phyloP scores from a whole-genome alignment of 2,113 vertebrate genomes.

The Cynopterus brachyotis region DNA sequence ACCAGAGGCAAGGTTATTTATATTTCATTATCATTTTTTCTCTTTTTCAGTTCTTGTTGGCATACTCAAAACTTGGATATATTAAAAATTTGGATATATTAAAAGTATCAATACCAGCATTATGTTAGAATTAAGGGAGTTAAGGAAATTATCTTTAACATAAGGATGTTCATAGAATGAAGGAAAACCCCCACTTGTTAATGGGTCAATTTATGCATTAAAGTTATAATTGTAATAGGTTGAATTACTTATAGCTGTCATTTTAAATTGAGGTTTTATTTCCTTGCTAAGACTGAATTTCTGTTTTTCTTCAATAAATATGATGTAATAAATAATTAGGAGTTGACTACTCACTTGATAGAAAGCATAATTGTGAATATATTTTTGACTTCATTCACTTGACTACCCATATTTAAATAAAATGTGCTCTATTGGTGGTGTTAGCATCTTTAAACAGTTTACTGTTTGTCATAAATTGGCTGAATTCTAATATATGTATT shows the following conservation, averaged over 20 bases:
- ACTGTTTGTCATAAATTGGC: conserved; percentile 15
- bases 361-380: conserved; percentile 64
- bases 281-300: conserved; percentile 41
- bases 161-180: not conserved
- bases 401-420: conserved; percentile 36
- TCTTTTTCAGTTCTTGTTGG: not conserved
- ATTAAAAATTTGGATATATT: not conserved
- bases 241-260: not conserved
- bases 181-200: not conserved
- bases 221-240: not conserved
- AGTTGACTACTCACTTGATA: conserved; percentile 66
- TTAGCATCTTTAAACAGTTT: not conserved
- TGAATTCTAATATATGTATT: not conserved
- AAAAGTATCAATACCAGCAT: not conserved
- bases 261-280: conserved; percentile 29
- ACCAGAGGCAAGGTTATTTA: not conserved
- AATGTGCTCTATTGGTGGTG: not conserved
- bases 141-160: conserved; percentile 11
- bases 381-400: conserved; percentile 74
- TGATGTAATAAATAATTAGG: conserved; percentile 61
- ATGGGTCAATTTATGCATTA: not conserved
- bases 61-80: not conserved
- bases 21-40: not conserved
- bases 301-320: conserved; percentile 45
- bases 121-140: not conserved